phyloP scores from a whole-genome alignment of 2,797 vertebrate genomes.

The Poeciliopsis turneri region DNA sequence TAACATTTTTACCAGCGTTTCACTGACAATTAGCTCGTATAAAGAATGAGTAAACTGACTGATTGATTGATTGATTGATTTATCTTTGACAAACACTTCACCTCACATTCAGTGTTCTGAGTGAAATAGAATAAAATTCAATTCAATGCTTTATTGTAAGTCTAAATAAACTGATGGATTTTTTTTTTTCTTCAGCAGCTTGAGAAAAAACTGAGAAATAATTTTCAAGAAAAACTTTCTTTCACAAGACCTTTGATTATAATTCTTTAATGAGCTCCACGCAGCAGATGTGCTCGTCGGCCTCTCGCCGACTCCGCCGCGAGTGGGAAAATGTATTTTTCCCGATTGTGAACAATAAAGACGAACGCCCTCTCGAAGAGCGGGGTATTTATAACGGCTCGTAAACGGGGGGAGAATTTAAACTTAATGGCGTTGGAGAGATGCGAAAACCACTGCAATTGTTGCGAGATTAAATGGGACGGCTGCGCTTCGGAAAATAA shows the following conservation, averaged over 20 bases:
- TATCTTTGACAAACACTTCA: neutral
- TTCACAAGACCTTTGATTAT: neutral
- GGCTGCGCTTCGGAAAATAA: neutral
- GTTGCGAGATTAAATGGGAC: neutral
- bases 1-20: too few relatives aligned
- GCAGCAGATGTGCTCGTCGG: neutral
- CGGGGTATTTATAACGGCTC: neutral
- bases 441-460: neutral
- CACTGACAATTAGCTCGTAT: too few relatives aligned
- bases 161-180: neutral
- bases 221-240: neutral
- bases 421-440: neutral
- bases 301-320: neutral
- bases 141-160: neutral
- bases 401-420: neutral
- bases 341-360: neutral
- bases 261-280: neutral
- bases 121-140: neutral
- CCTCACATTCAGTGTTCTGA: neutral
- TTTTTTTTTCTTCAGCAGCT: neutral
- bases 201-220: neutral
- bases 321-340: neutral
- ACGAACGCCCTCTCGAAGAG: neutral
- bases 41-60: too few relatives aligned
- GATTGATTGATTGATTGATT: neutral